Base-by-base conservation (phyloP, 2,113 vertebrate genomes). In the Heterotis niloticus region DNA sequence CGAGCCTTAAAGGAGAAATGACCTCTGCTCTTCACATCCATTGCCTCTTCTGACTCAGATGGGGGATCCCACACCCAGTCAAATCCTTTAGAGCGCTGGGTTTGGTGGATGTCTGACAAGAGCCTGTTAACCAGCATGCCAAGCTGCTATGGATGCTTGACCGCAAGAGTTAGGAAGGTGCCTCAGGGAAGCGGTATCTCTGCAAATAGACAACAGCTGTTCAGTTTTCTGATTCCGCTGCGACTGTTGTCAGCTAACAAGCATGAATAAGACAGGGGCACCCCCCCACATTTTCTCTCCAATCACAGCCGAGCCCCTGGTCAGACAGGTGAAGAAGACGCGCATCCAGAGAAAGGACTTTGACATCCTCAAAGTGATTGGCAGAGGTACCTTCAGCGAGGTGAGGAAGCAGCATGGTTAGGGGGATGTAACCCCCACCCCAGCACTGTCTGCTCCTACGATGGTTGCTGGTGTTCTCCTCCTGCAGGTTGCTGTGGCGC, bases 361-460 rank as follows among this genome's bases (percentile, higher is more conserved):
- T 82, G 91, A 94, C 80, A 94, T 96, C 83, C 84, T 96, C 59
- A 95, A 94, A 87, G 94, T 96, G 88, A 95, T 96, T n/a, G 95
- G 94, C 69, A 88, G 94, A 57, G 95, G 95, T 34, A 94, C 94
- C 11, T 95, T 96, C 88, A 95, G 95, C 57, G 94, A 95, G 94
- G 95, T 96, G 85, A 93, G 92, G 4, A 51, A 56, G 10, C 26
- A 0, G 20, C 23, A 11, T 10, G 9, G 24, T 62, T 20, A 10
- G 16, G 64, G 34, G 16, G 62, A 14, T 16, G 20, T 26, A 12
- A 59, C 13, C 18, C 14, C 7, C 10, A n/a, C n/a, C 76, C 11
- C 16, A 10, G 0, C 74, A 62, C 51, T 62, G 13, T 4, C 70
- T 16, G 11, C 4, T 59, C 0, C 28, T 71, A 9, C 10, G 1